Conservation (phyloP, 2,888 invertebrate genomes). For the Chorisops tibialis region DNA sequence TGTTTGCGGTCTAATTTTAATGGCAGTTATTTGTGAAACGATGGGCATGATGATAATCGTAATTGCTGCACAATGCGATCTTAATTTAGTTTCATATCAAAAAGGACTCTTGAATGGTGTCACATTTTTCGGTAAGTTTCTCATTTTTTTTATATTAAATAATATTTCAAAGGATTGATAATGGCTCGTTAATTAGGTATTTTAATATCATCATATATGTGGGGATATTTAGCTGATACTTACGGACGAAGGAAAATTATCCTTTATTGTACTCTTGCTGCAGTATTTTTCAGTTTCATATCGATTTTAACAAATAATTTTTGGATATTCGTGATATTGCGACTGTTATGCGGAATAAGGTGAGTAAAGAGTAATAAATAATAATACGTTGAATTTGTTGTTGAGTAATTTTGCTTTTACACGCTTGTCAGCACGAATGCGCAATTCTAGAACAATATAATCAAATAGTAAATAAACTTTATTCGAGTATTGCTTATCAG, state of each 20-base stretch:
- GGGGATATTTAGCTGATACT: constrained; percentile 60
- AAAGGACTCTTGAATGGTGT: constrained; percentile 65
- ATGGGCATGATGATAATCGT: constrained; percentile 65
- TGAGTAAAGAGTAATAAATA: too few relatives aligned
- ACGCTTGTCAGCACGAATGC: too few relatives aligned
- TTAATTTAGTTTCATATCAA: constrained; percentile 57
- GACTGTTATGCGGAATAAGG: constrained; percentile 57
- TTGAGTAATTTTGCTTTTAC: neutral
- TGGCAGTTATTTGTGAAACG: constrained; percentile 68
- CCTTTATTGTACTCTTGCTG: constrained; percentile 53
- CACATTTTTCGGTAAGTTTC: constrained; percentile 51
- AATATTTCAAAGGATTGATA: neutral
- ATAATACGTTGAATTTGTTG: too few relatives aligned
- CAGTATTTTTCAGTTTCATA: constrained; percentile 53
- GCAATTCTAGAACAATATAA: neutral
- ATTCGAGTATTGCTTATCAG: neutral
- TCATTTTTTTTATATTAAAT: constrained; percentile 58
- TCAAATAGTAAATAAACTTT: neutral
- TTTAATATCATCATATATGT: constrained; percentile 58
- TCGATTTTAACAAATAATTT: constrained; percentile 55
- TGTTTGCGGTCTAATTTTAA: constrained; percentile 60
- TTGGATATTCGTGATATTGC: constrained; percentile 55
- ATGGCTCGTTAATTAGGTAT: constrained; percentile 53
- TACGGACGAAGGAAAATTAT: constrained; percentile 55
- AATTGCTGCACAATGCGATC: constrained; percentile 69